Evolutionary conservation across 2,888 invertebrate species (phyloP), one percentile per base, ranked within the genome.

Genomic region (Meiosimyza decipiens): DNA sequence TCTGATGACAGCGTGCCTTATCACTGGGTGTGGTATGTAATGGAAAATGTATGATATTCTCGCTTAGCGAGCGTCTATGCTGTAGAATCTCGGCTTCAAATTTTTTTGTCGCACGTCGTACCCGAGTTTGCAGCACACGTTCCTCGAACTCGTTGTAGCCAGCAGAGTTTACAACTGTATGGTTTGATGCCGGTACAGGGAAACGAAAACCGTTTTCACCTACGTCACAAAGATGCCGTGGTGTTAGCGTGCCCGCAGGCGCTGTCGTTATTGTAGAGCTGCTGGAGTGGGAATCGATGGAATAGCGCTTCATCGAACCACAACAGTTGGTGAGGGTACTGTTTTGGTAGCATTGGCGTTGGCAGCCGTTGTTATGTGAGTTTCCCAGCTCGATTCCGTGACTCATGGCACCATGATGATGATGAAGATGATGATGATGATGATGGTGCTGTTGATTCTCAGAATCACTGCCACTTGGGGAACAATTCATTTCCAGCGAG

Each of bases 21-120:
- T 93, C 93, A 81, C 92, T 92, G 7, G 93, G 93, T 59, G 91
- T 90, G 3, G 91, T 90, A 80, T 90, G 89, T 79, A 89, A 84
- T 33, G 89, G 89, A 82, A 90, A 88, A 80, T 89, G 89, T 85
- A 92, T 89, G 22, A 90, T 89, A 81, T 91, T 91, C 88, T 93
- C 94, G 60, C 94, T 93, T 65, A 93, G 88, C 68, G 94, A 94
- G 77, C 94, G 91, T 49, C 94, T 91, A 85, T 94, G 93, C 72
- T 90, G 89, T 67, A 90, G 89, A 28, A 84, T 77, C 62, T 86
- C 86, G 1, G 86, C 84, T 74, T 86, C 86, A 3, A 85, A 74
- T 74, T 85, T 85, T 72, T 86, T 87, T 28, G 85, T 86, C 40
- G 82, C 85, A 12, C 85, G 81, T 28, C 84, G 84, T 4, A 87